Percentiles rank a stretch among this genome's conserved stretches.
phyloP scores from a whole-genome alignment of 2,113 vertebrate genomes.

The Haemorhous mexicanus region DNA sequence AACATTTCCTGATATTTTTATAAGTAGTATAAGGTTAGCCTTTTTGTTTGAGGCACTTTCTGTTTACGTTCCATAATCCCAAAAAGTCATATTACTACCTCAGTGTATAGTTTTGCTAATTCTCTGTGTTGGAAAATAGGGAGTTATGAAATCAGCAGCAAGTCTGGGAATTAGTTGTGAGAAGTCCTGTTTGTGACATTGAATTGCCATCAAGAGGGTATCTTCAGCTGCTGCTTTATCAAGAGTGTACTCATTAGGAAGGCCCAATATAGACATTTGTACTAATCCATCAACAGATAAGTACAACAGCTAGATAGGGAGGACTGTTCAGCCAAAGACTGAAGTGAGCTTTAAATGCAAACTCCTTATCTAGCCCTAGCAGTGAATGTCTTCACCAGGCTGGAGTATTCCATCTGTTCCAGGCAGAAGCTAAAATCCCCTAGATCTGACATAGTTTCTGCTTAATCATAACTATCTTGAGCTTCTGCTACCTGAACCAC shows the following conservation, averaged over 20 bases:
- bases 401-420: background rate
- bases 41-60: constrained; percentile 26
- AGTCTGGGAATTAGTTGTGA: background rate
- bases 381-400: background rate
- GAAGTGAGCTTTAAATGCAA: background rate
- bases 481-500: background rate
- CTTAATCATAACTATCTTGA: background rate
- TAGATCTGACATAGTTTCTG: background rate
- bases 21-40: background rate
- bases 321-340: background rate
- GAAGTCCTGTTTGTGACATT: background rate
- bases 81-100: constrained; percentile 68
- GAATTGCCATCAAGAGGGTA: background rate
- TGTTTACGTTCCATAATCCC: constrained; percentile 24
- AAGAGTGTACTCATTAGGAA: background rate
- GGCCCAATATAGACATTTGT: background rate
- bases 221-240: background rate
- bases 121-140: background rate
- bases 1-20: background rate
- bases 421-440: background rate
- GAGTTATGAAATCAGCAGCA: background rate
- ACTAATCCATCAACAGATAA: background rate
- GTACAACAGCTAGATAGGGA: background rate
- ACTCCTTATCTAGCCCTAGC: background rate
- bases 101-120: background rate